Conservation (phyloP, 1,140 invertebrate species). For the Phymastichus coffea region DNA sequence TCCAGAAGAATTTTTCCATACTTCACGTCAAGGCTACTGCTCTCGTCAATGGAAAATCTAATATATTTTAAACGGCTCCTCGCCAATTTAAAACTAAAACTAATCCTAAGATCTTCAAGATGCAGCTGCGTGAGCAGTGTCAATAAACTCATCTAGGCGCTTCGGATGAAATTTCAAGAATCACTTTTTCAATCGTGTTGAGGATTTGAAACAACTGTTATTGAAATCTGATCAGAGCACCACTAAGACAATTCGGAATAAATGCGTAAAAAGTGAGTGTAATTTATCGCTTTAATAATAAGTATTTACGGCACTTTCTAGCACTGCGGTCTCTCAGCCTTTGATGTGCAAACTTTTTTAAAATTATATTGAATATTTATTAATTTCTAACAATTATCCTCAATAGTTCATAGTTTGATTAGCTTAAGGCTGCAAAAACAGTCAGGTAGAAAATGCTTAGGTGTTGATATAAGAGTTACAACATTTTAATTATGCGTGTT, state of each 20-base stretch:
- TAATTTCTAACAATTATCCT: too few relatives aligned
- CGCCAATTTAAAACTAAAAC: slow-evolving; percentile 35
- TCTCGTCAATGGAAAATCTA: not conserved
- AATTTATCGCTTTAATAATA: slow-evolving; percentile 16
- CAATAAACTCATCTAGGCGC: slow-evolving; percentile 9
- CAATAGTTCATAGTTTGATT: too few relatives aligned
- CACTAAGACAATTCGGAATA: slow-evolving; percentile 9
- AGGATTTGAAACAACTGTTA: too few relatives aligned
- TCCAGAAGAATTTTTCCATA: too few relatives aligned
- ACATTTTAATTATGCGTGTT: slow-evolving; percentile 16
- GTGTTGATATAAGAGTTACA: slow-evolving; percentile 9
- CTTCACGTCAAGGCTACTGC: not conserved
- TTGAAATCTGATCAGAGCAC: slow-evolving; percentile 12
- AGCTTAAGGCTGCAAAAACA: too few relatives aligned
- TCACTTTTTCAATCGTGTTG: too few relatives aligned
- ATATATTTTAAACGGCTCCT: not conserved
- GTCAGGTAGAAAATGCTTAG: too few relatives aligned
- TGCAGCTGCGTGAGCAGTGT: slow-evolving; percentile 41
- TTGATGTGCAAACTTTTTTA: too few relatives aligned
- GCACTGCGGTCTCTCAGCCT: too few relatives aligned
- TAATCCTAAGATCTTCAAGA: slow-evolving; percentile 39
- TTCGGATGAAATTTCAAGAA: not conserved
- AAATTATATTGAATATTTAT: too few relatives aligned
- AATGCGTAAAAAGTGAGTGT: slow-evolving; percentile 25
- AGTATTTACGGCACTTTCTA: too few relatives aligned